Conservation (phyloP, 2,888 invertebrate species). For the Agriopis leucophaearia region DNA sequence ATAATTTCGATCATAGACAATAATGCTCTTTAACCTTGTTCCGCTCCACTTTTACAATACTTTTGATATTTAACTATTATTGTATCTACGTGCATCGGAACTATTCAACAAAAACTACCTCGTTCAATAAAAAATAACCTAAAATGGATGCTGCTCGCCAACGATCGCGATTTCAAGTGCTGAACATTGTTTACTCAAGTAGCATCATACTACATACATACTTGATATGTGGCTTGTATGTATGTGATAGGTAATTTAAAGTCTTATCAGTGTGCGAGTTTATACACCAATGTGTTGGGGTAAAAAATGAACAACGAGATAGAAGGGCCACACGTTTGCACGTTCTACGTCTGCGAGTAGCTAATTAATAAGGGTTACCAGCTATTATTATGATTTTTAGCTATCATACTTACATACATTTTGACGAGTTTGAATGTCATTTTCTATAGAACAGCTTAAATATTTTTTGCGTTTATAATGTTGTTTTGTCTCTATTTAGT, state of each 20-base stretch:
- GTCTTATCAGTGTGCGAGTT: constrained; percentile 25
- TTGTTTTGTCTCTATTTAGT: too few species aligned
- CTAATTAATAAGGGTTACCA: background rate
- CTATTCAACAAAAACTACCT: constrained; percentile 3
- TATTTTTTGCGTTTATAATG: too few species aligned
- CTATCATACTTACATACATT: too few species aligned
- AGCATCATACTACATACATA: background rate
- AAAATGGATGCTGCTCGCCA: constrained; percentile 10
- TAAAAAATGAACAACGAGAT: background rate
- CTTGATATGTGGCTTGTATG: constrained; percentile 4
- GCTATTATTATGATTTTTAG: background rate
- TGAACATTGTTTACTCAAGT: constrained; percentile 22
- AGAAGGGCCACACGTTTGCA: background rate
- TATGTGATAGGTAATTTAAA: constrained; percentile 15
- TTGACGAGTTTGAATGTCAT: too few species aligned
- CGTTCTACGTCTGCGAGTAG: background rate
- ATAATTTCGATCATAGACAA: background rate
- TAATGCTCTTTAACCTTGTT: constrained; percentile 9
- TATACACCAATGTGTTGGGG: constrained; percentile 6
- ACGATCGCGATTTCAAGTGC: constrained; percentile 17
- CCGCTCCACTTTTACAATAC: constrained; percentile 3
- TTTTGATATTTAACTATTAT: constrained; percentile 5
- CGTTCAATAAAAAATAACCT: constrained; percentile 4
- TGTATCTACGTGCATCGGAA: constrained; percentile 5
- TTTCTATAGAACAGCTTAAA: too few species aligned